A percentile compares a stretch with the other conserved stretches of the same genome.
These are phyloP conservation scores for Mellivora capensis DNA, from an alignment of 2,113 vertebrate genomes.

Conservation along the genomic window DNA sequence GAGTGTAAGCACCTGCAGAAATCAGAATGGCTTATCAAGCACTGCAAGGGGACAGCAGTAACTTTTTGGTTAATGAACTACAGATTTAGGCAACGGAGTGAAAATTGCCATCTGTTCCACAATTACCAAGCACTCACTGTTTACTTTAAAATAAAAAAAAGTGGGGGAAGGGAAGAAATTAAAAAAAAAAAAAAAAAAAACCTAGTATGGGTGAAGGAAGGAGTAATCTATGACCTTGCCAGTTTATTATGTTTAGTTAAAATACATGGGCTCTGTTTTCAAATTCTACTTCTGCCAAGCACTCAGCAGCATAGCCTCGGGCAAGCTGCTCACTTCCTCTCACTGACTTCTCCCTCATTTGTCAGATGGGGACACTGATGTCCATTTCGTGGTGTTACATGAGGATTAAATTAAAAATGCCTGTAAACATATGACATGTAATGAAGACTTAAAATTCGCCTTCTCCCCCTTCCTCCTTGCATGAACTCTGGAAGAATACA, in stretches of 20 bases:
- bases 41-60: not conserved
- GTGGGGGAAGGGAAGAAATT: not conserved
- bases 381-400: not conserved
- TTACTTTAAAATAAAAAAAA: not conserved
- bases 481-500: not conserved
- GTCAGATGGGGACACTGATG: not conserved
- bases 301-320: not conserved
- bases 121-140: not conserved
- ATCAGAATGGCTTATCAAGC: not conserved
- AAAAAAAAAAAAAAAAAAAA: not conserved
- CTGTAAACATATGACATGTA: not conserved
- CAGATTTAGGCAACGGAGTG: not conserved
- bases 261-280: not conserved
- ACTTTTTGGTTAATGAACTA: not conserved
- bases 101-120: not conserved
- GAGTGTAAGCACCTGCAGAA: rapidly evolving
- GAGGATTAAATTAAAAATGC: not conserved
- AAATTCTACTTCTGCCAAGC: not conserved
- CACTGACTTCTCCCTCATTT: not conserved
- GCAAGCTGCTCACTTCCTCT: not conserved
- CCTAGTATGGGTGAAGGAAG: not conserved
- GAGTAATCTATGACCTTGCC: not conserved
- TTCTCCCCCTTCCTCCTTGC: not conserved
- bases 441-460: not conserved
- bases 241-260: not conserved